Evolutionary conservation across 2,888 invertebrate species (phyloP).

Genomic region (Dicranocentrus wangi): DNA sequence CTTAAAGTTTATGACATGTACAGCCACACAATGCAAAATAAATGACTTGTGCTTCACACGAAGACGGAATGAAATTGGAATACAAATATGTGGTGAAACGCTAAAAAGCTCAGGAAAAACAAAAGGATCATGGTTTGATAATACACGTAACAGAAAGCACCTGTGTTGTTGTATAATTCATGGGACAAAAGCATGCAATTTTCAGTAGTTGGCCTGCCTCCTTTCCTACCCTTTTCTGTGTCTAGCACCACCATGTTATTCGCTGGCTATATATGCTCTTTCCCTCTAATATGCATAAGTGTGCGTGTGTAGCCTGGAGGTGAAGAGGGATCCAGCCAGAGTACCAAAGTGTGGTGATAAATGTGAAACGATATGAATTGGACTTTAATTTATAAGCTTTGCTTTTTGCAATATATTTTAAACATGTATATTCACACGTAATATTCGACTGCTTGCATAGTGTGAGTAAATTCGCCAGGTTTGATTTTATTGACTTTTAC

Average conservation of each 20-base stretch:
- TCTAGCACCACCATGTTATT: constrained; percentile 23
- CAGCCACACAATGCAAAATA: constrained; percentile 13
- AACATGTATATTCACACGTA: too few relatives aligned
- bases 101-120: constrained; percentile 21
- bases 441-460: too few relatives aligned
- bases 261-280: background rate
- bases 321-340: constrained; percentile 45
- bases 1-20: too few relatives aligned
- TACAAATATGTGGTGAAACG: constrained; percentile 46
- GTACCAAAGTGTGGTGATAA: background rate
- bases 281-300: constrained; percentile 30
- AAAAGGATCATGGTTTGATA: constrained; percentile 9
- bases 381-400: constrained; percentile 30
- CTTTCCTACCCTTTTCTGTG: constrained; percentile 41
- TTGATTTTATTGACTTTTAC: too few relatives aligned
- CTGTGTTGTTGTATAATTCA: constrained; percentile 29
- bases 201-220: constrained; percentile 55
- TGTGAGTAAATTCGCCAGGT: too few relatives aligned
- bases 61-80: constrained; percentile 45
- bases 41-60: constrained; percentile 58
- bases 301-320: too few relatives aligned
- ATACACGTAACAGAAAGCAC: background rate
- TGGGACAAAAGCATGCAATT: constrained; percentile 40
- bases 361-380: constrained; percentile 30
- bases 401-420: too few relatives aligned